Evolutionary conservation across 2,113 vertebrate genomes (phyloP).

Genomic region (Trinectes maculatus): DNA sequence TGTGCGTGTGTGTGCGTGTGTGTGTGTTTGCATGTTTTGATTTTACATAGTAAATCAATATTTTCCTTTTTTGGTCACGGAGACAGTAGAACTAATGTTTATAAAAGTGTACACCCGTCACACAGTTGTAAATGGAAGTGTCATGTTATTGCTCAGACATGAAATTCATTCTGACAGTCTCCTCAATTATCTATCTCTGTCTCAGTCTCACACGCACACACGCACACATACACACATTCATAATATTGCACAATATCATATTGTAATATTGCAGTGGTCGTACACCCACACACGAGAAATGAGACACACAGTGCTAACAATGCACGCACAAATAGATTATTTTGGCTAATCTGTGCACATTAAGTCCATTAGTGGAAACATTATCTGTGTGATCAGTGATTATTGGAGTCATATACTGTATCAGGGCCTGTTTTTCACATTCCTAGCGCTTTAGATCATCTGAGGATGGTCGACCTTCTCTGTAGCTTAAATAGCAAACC

Average conservation of each 20-base stretch:
- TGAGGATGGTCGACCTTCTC: slow-evolving; percentile 22
- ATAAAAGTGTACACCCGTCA: slow-evolving; percentile 3
- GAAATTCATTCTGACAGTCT: slow-evolving; percentile 50
- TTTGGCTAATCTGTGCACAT: slow-evolving; percentile 54
- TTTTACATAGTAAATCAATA: too few relatives aligned
- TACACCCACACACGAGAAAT: not conserved
- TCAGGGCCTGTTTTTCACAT: slow-evolving; percentile 7
- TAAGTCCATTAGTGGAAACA: slow-evolving; percentile 54
- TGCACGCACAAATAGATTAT: not conserved
- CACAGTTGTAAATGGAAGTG: slow-evolving; percentile 7
- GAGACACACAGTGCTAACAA: not conserved
- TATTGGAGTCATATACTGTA: slow-evolving; percentile 29
- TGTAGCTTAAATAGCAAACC: slow-evolving; percentile 9
- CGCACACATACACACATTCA: not conserved
- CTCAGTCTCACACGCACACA: not conserved
- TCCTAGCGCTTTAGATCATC: slow-evolving; percentile 33
- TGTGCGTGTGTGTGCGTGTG: not conserved
- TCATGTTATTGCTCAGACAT: slow-evolving; percentile 30
- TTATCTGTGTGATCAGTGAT: slow-evolving; percentile 46
- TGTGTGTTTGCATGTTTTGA: not conserved
- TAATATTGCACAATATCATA: not conserved
- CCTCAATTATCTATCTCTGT: slow-evolving; percentile 17
- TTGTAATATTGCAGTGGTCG: too few relatives aligned
- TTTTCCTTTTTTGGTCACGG: too few relatives aligned
- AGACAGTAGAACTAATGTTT: not conserved